Evolutionary conservation across 2,888 invertebrate genomes (phyloP), one percentile per base, ranked within the genome.

Genomic region (Amblyjoppa proteus): DNA sequence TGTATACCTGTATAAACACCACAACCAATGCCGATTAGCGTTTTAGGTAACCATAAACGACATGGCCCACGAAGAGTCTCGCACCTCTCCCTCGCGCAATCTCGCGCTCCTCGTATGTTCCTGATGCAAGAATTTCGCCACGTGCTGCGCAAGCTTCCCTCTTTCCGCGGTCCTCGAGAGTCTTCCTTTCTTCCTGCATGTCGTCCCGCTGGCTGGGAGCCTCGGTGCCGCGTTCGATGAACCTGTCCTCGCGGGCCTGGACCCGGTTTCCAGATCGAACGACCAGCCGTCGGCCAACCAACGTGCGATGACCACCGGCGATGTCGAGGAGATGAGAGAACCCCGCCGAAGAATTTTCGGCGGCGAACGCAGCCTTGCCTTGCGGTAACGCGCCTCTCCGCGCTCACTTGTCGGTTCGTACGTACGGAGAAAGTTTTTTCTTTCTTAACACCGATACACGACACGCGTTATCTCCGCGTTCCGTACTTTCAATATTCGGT

Each of bases 301-400:
- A 76, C 85, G 75, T 53, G 41, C 74, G 79, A 85, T 82, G 82
- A 76, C 81, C 82, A 82, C 79, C 85, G 75, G 74, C 66, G 66
- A 79, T 76, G 79, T 70, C 58, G 51, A 6, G 31, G 79, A 79
- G 49, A 76, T 75, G 82, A 51, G 66, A 51, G 66, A 71, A 58
- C 49, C 71, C n/a, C 64, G 25, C 25, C 56, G 25, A 79, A 41
- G 66, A 51, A 71, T 51, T 83, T 76, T 74, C 69, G 71, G 28
- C 56, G 58, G 51, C 69, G 64, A 79, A 85, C 74, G 64, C 73
- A 81, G 38, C 74, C 25, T 41, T 53, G 11, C 69, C 64, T 9
- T 4, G 53, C 13, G 20, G 13, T 82, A 66, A 71, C 13, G 2
- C 58, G 58, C 3, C 58, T 58, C 58, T 3, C 58, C 25, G 28